Evolutionary conservation across 2,113 vertebrate genomes (phyloP).

Genomic region (Cavia aperea): DNA sequence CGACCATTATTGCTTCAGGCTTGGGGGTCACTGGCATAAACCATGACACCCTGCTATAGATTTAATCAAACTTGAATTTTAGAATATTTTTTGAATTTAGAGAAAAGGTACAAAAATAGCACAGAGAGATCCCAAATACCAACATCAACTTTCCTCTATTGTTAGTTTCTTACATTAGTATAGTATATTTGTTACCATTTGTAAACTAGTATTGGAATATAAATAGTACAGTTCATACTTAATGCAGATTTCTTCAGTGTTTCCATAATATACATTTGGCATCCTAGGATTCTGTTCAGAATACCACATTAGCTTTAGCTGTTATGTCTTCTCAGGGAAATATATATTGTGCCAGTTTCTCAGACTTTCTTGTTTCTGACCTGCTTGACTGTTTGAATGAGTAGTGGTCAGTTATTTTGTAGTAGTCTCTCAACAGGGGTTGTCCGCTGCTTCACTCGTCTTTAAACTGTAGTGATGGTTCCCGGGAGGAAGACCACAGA

Average conservation of each 20-base stretch:
- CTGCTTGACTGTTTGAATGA: not conserved
- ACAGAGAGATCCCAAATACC: not conserved
- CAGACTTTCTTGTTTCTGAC: not conserved
- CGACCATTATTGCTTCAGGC: too few relatives aligned
- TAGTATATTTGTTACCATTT: not conserved
- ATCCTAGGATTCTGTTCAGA: not conserved
- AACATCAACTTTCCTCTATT: not conserved
- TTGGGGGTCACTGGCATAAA: too few relatives aligned
- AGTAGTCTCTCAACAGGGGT: not conserved
- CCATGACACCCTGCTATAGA: not conserved
- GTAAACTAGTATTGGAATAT: not conserved
- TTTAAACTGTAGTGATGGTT: not conserved
- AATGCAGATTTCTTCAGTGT: not conserved
- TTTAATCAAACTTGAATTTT: not conserved
- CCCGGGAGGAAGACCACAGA: not conserved
- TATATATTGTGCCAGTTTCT: not conserved
- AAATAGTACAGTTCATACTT: not conserved
- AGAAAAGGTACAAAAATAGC: not conserved
- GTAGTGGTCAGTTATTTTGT: not conserved
- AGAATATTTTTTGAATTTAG: not conserved
- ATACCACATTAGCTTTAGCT: not conserved
- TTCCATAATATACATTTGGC: not conserved
- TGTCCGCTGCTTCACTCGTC: not conserved
- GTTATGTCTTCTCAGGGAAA: not conserved
- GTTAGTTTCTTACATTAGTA: slow-evolving; percentile 17